Evolutionary conservation across 1,140 invertebrate species (phyloP).

Genomic region (Pemphigus obesinymphae): DNA sequence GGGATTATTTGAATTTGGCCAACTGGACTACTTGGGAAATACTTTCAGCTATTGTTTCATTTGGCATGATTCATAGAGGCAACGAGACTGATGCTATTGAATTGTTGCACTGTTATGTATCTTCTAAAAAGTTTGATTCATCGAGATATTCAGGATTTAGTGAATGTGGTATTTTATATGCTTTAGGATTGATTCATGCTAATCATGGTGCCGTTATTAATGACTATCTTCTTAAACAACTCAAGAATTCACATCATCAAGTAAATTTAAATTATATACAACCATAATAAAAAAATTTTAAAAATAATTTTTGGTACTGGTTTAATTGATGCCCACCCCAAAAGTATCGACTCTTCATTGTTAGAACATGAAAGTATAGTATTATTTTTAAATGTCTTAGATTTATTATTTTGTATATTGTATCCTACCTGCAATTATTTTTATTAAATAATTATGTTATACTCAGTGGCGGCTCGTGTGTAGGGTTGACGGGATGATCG

Average conservation of each 20-base stretch:
- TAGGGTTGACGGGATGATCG: too few relatives aligned
- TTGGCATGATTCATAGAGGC: constrained; percentile 95
- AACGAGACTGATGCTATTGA: constrained; percentile 86
- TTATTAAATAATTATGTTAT: too few relatives aligned
- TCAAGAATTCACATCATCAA: constrained; percentile 91
- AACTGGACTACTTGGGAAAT: constrained; percentile 98
- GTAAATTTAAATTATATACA: too few relatives aligned
- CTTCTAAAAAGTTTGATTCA: constrained; percentile 69
- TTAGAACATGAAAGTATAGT: too few relatives aligned
- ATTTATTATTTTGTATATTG: too few relatives aligned
- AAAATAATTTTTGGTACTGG: too few relatives aligned
- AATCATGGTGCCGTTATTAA: constrained; percentile 97
- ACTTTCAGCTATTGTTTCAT: constrained; percentile 93
- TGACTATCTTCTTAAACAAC: constrained; percentile 88
- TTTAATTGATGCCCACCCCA: too few relatives aligned
- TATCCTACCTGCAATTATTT: too few relatives aligned
- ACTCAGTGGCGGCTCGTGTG: too few relatives aligned
- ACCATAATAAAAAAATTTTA: too few relatives aligned
- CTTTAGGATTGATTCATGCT: constrained; percentile 95
- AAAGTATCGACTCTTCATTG: too few relatives aligned
- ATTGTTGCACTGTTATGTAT: constrained; percentile 96
- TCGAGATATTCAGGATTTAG: constrained; percentile 92
- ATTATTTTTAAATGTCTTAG: too few relatives aligned
- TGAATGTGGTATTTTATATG: constrained; percentile 96
- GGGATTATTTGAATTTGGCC: constrained; percentile 99